These are phyloP conservation scores for Luffia ferchaultella DNA, from an alignment of 2,888 invertebrate genomes.

Conservation along the genomic window DNA sequence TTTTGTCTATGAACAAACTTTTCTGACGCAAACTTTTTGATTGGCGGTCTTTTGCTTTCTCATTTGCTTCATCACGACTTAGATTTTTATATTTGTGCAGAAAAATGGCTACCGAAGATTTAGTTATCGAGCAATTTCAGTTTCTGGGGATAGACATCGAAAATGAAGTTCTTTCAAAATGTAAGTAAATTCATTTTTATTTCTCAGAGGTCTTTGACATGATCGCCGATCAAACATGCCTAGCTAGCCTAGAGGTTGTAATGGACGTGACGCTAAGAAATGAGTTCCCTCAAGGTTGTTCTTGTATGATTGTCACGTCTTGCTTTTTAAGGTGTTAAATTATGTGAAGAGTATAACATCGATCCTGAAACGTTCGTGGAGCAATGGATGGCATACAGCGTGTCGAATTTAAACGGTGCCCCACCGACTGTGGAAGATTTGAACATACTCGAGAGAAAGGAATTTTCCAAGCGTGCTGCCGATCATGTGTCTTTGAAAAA, in stretches of 20 bases:
- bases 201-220: constrained; percentile 6
- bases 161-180: constrained; percentile 65
- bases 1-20: constrained; percentile 13
- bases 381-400: constrained; percentile 81
- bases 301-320: constrained; percentile 10
- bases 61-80: constrained; percentile 23
- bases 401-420: constrained; percentile 69
- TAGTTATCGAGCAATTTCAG: constrained; percentile 69
- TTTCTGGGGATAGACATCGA: constrained; percentile 67
- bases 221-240: no score
- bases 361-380: constrained; percentile 76
- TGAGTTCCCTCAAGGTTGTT: constrained; percentile 2
- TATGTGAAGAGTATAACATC: constrained; percentile 71
- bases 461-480: constrained; percentile 59
- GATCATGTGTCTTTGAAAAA: constrained; percentile 1
- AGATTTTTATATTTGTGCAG: constrained; percentile 5
- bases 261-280: constrained; percentile 3
- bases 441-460: constrained; percentile 70
- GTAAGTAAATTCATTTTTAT: constrained; percentile 34
- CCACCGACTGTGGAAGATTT: constrained; percentile 69
- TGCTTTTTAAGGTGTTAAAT: constrained; percentile 61
- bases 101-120: constrained; percentile 61
- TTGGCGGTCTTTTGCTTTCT: constrained; percentile 27
- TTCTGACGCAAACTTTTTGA: constrained; percentile 27
- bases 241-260: constrained; percentile 1